A percentile compares a stretch with the other conserved stretches of the same genome.
Conservation (phyloP, 1,140 invertebrate genomes). For the Homalodisca vitripennis region DNA sequence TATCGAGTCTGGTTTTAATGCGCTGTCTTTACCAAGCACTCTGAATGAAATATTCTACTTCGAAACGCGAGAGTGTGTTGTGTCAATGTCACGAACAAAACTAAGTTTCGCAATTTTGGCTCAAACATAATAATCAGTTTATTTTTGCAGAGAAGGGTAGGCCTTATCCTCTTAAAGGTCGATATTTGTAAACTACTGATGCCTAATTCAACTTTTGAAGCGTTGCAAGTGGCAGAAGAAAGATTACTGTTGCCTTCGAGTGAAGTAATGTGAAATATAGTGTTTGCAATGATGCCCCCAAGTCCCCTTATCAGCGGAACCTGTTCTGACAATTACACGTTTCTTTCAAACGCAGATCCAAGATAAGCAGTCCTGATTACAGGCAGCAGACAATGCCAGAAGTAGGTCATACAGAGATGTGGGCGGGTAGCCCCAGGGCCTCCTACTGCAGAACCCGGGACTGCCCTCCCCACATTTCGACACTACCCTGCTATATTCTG, state of each 20-base stretch:
- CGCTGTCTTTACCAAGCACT: too few species aligned
- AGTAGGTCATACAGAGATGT: slow-evolving; percentile 17
- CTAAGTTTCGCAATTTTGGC: too few species aligned
- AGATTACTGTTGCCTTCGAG: background rate
- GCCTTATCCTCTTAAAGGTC: too few species aligned
- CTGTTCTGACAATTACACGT: slow-evolving; percentile 30
- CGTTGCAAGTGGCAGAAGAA: slow-evolving; percentile 13
- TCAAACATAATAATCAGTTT: too few species aligned
- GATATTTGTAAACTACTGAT: background rate
- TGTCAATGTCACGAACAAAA: too few species aligned
- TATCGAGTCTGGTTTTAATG: too few species aligned
- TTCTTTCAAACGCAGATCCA: slow-evolving; percentile 24
- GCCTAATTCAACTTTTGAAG: background rate
- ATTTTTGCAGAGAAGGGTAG: too few species aligned
- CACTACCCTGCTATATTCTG: too few species aligned
- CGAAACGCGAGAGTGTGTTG: too few species aligned
- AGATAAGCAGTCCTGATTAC: slow-evolving; percentile 27
- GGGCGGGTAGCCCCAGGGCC: background rate
- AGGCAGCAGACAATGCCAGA: slow-evolving; percentile 10
- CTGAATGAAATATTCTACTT: too few species aligned
- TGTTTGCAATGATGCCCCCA: slow-evolving; percentile 21
- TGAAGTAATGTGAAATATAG: slow-evolving; percentile 10
- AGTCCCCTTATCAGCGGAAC: slow-evolving; percentile 19
- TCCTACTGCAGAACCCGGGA: background rate
- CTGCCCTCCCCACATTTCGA: background rate